phyloP scores from a whole-genome alignment of 2,113 vertebrate genomes.

The Leucoraja erinaceus region DNA sequence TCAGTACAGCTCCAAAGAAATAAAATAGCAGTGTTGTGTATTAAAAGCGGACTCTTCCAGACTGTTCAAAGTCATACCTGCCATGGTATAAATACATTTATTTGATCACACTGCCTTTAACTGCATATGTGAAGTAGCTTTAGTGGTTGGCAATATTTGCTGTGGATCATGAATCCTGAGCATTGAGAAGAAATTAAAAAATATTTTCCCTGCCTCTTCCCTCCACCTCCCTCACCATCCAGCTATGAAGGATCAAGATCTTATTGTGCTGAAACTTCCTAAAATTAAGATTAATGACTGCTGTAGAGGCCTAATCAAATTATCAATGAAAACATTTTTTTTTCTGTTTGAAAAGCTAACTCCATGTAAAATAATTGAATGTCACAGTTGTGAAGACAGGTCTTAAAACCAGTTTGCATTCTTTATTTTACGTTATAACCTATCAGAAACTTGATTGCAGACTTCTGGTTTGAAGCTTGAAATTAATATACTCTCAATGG shows the following conservation, averaged over 20 bases:
- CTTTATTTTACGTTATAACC: neutral
- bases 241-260: neutral
- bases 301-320: neutral
- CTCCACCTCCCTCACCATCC: neutral
- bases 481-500: neutral
- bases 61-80: neutral
- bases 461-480: neutral
- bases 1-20: neutral
- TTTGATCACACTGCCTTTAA: neutral
- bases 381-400: neutral
- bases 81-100: neutral
- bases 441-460: neutral
- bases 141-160: neutral
- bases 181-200: neutral
- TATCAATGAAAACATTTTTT: neutral
- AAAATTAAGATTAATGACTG: neutral
- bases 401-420: neutral
- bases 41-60: neutral
- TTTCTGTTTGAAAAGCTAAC: no score
- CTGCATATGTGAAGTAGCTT: neutral
- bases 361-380: neutral
- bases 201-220: neutral
- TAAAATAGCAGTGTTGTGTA: constrained; percentile 18
- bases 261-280: neutral
- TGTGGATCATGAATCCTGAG: neutral